Evolutionary conservation across 2,113 vertebrate genomes (phyloP).

Genomic region (Gracilinanus agilis): DNA sequence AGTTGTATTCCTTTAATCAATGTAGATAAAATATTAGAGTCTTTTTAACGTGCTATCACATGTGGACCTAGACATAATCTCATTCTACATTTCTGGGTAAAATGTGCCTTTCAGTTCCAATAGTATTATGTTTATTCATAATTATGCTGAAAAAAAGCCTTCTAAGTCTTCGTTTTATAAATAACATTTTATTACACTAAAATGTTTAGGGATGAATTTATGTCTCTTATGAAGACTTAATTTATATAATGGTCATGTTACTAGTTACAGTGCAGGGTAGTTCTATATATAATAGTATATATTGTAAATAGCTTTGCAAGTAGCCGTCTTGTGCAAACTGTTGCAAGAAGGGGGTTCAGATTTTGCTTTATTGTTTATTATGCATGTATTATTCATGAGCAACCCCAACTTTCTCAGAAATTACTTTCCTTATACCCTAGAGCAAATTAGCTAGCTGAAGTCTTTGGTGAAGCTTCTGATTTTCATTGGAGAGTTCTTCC

Average conservation of each 20-base stretch:
- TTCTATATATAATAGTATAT: background rate
- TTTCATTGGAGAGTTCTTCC: too few relatives aligned
- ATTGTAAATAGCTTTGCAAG: too few relatives aligned
- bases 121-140: slow-evolving; percentile 18
- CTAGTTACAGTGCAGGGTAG: background rate
- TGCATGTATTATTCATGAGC: too few relatives aligned
- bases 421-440: too few relatives aligned
- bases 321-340: too few relatives aligned
- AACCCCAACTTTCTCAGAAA: too few relatives aligned
- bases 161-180: background rate
- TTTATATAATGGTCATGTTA: background rate
- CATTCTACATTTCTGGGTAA: slow-evolving; percentile 26
- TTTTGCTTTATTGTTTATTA: too few relatives aligned
- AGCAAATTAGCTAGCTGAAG: too few relatives aligned
- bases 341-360: too few relatives aligned
- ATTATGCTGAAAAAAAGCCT: background rate
- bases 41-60: background rate
- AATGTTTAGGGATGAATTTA: background rate
- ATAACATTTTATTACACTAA: background rate
- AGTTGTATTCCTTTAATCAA: too few relatives aligned
- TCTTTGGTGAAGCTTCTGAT: too few relatives aligned
- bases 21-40: background rate
- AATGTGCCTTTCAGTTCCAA: background rate
- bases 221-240: slow-evolving; percentile 5
- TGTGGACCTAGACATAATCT: background rate